Percentiles rank a stretch among this genome's conserved stretches.
Conservation (phyloP, 2,888 invertebrate species). For the Sphecodes monilicornis region DNA sequence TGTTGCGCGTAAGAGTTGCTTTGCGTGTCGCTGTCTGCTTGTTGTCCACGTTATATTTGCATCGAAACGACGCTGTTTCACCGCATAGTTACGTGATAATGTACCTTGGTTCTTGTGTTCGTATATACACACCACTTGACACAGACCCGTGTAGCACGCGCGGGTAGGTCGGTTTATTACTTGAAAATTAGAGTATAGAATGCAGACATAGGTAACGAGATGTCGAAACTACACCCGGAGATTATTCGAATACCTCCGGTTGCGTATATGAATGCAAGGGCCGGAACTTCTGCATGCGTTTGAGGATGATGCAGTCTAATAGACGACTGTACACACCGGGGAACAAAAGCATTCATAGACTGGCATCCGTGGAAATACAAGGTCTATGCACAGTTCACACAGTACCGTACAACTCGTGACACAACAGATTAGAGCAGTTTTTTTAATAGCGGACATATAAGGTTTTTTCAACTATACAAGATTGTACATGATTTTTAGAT, state of each 20-base stretch:
- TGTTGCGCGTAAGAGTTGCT: neutral
- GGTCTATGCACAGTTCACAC: neutral
- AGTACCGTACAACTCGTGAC: neutral
- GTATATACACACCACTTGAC: neutral
- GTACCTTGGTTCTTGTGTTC: conserved; percentile 42
- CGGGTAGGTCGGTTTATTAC: conserved; percentile 51
- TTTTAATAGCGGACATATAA: neutral
- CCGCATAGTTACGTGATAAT: conserved; percentile 51
- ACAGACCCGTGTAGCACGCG: neutral
- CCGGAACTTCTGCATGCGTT: conserved; percentile 4
- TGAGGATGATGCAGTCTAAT: conserved; percentile 9
- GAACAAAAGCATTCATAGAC: neutral
- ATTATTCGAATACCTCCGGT: conserved; percentile 21
- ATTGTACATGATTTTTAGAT: neutral
- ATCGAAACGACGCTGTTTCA: conserved; percentile 44
- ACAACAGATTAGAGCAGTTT: neutral
- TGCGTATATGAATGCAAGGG: neutral
- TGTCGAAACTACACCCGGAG: conserved; percentile 36
- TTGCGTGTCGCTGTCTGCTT: conserved; percentile 18
- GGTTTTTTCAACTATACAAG: neutral
- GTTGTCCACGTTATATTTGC: conserved; percentile 43
- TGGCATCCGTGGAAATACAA: neutral
- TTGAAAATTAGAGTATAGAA: conserved; percentile 47
- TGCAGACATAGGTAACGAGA: conserved; percentile 44
- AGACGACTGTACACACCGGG: neutral